Percentiles rank a stretch among this genome's conserved stretches.
Evolutionary conservation across 2,797 vertebrate genomes (phyloP).

Genomic region (Lepilemur septentrionalis): DNA sequence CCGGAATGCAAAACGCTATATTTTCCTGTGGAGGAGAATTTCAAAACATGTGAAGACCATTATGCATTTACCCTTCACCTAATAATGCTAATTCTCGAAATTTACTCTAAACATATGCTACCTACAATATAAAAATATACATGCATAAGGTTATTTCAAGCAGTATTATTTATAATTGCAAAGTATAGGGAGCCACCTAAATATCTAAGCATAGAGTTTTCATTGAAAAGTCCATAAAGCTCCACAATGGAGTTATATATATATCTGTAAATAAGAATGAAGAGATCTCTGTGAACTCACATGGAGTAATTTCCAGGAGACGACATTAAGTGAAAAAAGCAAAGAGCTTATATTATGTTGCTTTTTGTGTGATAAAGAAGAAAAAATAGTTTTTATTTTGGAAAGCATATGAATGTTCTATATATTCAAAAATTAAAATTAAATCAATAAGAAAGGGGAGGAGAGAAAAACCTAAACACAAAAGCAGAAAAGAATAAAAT

Average conservation of each 20-base stretch:
- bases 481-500: background rate
- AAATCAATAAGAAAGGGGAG: background rate
- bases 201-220: background rate
- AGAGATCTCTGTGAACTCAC: background rate
- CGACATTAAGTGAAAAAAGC: background rate
- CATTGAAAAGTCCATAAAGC: background rate
- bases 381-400: background rate
- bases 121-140: background rate
- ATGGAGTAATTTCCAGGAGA: background rate
- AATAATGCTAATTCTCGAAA: background rate
- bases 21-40: background rate
- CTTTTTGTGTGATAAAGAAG: background rate
- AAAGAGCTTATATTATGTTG: background rate
- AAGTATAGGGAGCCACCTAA: background rate
- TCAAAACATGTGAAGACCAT: background rate
- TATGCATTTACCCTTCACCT: background rate
- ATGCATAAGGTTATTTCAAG: background rate
- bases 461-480: background rate
- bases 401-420: background rate
- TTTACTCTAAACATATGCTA: background rate
- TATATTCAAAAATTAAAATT: slow-evolving; percentile 12
- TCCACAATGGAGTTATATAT: background rate
- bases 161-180: background rate
- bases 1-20: background rate
- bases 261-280: background rate